Evolutionary conservation across 2,888 invertebrate genomes (phyloP), one percentile per base, ranked within the genome.

Genomic region (Amorpha juglandis): DNA sequence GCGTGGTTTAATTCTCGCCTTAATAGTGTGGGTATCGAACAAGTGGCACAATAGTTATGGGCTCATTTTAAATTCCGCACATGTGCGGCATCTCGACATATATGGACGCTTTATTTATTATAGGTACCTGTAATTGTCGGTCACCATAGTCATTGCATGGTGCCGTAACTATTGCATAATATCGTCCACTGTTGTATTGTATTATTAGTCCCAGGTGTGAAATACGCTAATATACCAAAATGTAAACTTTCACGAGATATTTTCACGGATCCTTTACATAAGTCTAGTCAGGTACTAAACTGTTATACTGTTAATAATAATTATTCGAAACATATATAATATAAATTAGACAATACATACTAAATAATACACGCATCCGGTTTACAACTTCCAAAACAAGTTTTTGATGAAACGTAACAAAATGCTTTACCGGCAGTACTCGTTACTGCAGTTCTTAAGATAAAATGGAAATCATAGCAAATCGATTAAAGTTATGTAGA

Each of bases 191-290:
- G 72, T 72, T 74, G 77, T 75, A 71, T 75, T 72, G 79, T 78
- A 75, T 76, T 78, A 73, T 77, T 82, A 84, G 78, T 77, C 66
- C 69, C 77, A 81, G 76, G 86, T 87, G 89, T 82, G 79, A 88
- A 89, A 74, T 80, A 84, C 79, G 84, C 86, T 90, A 90, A 89
- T 79, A 77, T 80, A 79, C 77, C 75, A 77, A 45, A 71, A 79
- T 82, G 82, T 68, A 72, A 74, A 85, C 89, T 89, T 90, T 90
- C 90, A 77, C 85, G 67, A 74, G 68, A 71, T 72, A 78, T 82
- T 84, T 83, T 81, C 83, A 77, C 81, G 71, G 69, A 71, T 38
- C 69, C 72, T 69, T 67, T 50, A 64, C 62, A 63, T 50, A 64
- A 64, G 58, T 52, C 58, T 21, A 12, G 19, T 52, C 42, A 64